Percentiles rank a stretch among this genome's conserved stretches.
Conservation (phyloP, 1,140 invertebrate species). For the Mizuhopecten yessoensis region DNA sequence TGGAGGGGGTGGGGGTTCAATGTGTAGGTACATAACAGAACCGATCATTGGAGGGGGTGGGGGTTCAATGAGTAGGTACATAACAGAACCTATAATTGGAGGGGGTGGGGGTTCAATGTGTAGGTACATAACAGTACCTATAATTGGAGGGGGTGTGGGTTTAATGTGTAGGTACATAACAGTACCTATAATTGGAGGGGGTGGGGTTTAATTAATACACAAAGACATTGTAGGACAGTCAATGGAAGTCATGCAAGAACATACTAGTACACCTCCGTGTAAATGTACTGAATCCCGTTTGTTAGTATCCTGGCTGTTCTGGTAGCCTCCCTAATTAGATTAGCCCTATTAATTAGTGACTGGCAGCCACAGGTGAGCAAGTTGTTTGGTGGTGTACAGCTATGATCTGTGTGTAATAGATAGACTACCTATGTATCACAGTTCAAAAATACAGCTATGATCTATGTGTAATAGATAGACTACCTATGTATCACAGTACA, state of each 20-base stretch:
- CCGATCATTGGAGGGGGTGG: too few relatives aligned
- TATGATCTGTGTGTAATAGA: background rate
- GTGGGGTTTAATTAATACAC: too few relatives aligned
- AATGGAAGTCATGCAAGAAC: background rate
- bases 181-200: too few relatives aligned
- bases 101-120: too few relatives aligned
- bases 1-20: too few relatives aligned
- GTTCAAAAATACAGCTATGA: background rate
- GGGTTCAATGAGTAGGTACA: too few relatives aligned
- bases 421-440: background rate
- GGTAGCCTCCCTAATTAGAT: slow-evolving; percentile 2
- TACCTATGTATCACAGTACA: background rate
- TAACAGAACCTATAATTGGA: too few relatives aligned
- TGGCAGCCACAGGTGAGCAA: background rate
- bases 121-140: too few relatives aligned
- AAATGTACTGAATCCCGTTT: background rate
- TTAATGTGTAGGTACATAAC: too few relatives aligned
- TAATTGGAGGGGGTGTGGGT: too few relatives aligned
- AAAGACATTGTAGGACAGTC: too few relatives aligned
- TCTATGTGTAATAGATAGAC: background rate
- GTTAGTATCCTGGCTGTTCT: background rate
- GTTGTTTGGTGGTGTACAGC: background rate
- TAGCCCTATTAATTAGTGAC: background rate
- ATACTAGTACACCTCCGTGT: background rate
- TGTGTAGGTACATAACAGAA: too few relatives aligned